Percentiles rank a stretch among this genome's conserved stretches.
Evolutionary conservation across 1,140 invertebrate genomes (phyloP).

Genomic region (Akabosia matsudoensis): DNA sequence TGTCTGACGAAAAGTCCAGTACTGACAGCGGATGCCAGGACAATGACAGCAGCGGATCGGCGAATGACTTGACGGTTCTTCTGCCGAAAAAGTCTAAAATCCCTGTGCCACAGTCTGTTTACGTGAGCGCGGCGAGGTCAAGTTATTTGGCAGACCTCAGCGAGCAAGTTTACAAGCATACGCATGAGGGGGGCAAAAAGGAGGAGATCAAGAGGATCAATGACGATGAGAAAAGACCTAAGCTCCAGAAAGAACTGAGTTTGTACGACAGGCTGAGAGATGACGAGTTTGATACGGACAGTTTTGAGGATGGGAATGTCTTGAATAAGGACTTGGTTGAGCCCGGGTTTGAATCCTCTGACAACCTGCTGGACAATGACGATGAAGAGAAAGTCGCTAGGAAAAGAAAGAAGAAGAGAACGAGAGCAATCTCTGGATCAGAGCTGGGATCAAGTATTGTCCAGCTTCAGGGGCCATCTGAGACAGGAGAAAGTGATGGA

Average conservation of each 20-base stretch:
- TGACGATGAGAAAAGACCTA: background rate
- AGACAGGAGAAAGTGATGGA: background rate
- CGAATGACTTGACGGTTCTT: background rate
- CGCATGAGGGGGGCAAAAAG: conserved; percentile 9
- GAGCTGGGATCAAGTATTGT: conserved; percentile 27
- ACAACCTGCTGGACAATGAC: background rate
- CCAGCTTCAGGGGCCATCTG: background rate
- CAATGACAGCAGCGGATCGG: background rate
- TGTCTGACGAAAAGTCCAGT: background rate
- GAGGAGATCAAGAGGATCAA: background rate
- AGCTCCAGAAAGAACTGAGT: background rate
- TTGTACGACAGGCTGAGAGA: background rate
- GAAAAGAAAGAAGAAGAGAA: too few species aligned
- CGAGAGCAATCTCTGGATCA: background rate
- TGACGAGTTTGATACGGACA: background rate
- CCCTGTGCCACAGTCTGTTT: conserved; percentile 41
- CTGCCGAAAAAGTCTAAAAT: conserved; percentile 37
- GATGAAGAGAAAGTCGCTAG: background rate
- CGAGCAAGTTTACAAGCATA: conserved; percentile 37
- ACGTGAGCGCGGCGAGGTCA: conserved; percentile 24
- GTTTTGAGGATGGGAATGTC: background rate
- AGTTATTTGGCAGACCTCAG: conserved; percentile 42
- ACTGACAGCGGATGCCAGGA: background rate
- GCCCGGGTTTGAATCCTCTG: conserved; percentile 25
- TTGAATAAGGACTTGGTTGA: background rate